phyloP scores from a whole-genome alignment of 2,113 vertebrate genomes.

The Oxyruncus cristatus region DNA sequence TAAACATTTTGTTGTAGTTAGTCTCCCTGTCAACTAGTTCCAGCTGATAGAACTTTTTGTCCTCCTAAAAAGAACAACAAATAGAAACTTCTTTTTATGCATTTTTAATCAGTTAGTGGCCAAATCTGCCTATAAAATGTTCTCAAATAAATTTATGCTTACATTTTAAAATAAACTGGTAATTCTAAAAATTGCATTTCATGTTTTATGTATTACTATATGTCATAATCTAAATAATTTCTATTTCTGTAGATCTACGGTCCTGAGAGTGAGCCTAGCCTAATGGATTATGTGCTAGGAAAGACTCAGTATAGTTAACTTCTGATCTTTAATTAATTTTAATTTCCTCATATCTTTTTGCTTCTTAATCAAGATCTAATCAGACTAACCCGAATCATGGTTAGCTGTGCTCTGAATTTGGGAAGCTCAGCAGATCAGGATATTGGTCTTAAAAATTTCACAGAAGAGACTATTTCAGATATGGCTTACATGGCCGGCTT shows the following conservation, averaged over 20 bases:
- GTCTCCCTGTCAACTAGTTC: constrained; percentile 98
- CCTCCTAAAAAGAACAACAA: constrained; percentile 86
- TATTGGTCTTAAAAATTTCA: neutral
- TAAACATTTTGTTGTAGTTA: constrained; percentile 99
- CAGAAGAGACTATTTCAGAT: neutral
- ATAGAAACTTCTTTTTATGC: constrained; percentile 74
- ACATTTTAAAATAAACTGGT: neutral
- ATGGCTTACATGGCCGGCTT: neutral
- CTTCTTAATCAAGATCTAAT: neutral
- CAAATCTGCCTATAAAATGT: constrained; percentile 15
- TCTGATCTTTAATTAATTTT: neutral
- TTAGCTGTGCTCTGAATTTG: neutral
- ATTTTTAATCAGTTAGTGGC: constrained; percentile 26
- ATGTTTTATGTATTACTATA: neutral
- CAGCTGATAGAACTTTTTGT: constrained; percentile 99
- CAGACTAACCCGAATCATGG: neutral
- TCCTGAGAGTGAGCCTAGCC: neutral
- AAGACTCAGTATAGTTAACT: neutral
- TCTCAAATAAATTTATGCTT: neutral
- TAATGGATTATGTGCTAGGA: neutral
- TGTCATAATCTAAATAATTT: neutral
- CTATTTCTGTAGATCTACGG: neutral
- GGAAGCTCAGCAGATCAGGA: neutral
- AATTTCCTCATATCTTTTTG: neutral
- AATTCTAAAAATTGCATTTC: constrained; percentile 1